phyloP scores from a whole-genome alignment of 2,797 vertebrate species.

The Sarcoramphus papa region DNA sequence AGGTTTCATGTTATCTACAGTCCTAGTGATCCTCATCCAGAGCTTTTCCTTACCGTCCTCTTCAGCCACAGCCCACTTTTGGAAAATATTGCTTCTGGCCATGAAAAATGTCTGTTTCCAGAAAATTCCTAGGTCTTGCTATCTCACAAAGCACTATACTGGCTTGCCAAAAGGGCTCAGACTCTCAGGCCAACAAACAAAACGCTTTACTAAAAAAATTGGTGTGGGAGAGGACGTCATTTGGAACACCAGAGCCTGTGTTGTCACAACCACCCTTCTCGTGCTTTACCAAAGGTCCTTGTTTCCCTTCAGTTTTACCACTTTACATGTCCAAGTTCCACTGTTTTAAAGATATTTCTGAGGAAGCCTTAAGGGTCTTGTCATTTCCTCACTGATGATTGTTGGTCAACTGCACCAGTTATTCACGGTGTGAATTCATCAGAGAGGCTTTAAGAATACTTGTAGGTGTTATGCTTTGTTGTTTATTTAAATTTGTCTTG shows the following conservation, averaged over 20 bases:
- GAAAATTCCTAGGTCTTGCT: background rate
- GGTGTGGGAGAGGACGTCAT: background rate
- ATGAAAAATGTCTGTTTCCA: background rate
- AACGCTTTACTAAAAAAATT: background rate
- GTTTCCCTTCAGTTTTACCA: background rate
- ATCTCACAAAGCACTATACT: background rate
- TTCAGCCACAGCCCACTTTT: background rate
- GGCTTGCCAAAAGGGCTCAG: background rate
- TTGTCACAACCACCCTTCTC: background rate
- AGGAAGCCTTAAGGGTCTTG: background rate
- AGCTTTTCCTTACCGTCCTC: background rate
- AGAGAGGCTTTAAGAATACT: background rate
- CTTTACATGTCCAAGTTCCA: background rate
- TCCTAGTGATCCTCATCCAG: background rate
- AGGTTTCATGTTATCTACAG: background rate
- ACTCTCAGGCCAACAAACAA: background rate
- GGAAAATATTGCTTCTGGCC: background rate
- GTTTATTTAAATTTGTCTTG: background rate
- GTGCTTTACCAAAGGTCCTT: background rate
- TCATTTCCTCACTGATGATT: background rate
- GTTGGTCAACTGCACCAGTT: background rate
- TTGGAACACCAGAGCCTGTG: background rate
- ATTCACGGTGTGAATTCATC: background rate
- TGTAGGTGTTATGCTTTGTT: background rate
- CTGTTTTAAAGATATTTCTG: background rate